phyloP scores from a whole-genome alignment of 2,113 vertebrate genomes.

The Chauna torquata region DNA sequence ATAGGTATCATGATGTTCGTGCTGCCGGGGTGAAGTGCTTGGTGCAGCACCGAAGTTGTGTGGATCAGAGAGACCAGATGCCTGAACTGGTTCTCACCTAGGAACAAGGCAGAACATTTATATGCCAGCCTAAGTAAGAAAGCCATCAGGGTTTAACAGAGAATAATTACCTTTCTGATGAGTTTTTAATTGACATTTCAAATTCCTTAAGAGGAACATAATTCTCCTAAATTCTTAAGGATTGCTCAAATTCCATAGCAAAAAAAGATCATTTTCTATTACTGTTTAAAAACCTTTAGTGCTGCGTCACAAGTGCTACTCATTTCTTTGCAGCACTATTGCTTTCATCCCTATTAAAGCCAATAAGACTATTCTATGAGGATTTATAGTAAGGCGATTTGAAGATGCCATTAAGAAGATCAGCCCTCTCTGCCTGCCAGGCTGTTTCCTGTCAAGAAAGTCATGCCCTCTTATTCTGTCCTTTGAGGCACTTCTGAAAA shows the following conservation, averaged over 20 bases:
- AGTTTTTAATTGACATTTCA: constrained; percentile 15
- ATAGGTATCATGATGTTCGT: not conserved
- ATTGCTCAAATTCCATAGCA: not conserved
- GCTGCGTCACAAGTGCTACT: not conserved
- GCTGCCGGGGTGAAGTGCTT: not conserved
- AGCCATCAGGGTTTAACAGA: not conserved
- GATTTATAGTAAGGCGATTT: constrained; percentile 31
- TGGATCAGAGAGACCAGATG: not conserved
- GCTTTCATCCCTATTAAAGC: constrained; percentile 36
- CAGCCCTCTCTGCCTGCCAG: not conserved
- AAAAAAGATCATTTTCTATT: not conserved
- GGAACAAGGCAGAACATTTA: not conserved
- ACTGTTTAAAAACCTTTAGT: not conserved
- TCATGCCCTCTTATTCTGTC: not conserved
- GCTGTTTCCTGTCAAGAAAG: constrained; percentile 12
- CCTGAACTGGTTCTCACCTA: not conserved
- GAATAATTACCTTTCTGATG: not conserved
- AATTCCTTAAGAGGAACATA: not conserved
- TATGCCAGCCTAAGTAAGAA: not conserved
- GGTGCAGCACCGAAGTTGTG: not conserved
- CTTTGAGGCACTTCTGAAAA: not conserved
- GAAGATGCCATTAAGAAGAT: constrained; percentile 47
- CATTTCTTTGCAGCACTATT: constrained; percentile 3
- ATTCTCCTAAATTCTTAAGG: constrained; percentile 8
- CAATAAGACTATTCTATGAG: not conserved